Conservation (phyloP, 2,888 invertebrate genomes). For the Drosophila monieri region DNA sequence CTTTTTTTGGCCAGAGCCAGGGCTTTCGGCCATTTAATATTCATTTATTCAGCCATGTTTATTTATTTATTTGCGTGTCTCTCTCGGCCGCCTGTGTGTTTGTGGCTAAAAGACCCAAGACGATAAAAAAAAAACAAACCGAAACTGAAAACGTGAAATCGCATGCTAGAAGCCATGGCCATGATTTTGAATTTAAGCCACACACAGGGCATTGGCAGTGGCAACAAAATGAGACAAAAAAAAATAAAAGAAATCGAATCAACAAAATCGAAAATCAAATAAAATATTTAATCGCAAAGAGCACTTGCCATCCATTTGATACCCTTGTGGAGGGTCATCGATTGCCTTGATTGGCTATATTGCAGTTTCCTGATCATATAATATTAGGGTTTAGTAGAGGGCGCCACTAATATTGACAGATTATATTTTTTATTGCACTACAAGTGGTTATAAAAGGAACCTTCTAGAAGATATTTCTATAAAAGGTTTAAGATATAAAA, state of each 20-base stretch:
- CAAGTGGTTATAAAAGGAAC: too few relatives aligned
- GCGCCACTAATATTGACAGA: too few relatives aligned
- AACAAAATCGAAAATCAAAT: slow-evolving; percentile 23
- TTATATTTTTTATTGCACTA: too few relatives aligned
- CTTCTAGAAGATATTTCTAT: too few relatives aligned
- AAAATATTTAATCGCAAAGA: slow-evolving; percentile 34
- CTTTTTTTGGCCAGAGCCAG: slow-evolving; percentile 41
- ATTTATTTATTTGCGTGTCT: slow-evolving; percentile 59
- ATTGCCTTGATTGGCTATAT: slow-evolving; percentile 17
- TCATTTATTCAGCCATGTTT: slow-evolving; percentile 77
- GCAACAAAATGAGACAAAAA: slow-evolving; percentile 8
- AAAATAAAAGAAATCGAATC: neutral
- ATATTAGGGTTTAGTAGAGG: too few relatives aligned
- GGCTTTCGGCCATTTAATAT: slow-evolving; percentile 70
- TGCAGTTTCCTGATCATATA: slow-evolving; percentile 9
- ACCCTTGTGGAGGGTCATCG: slow-evolving; percentile 37
- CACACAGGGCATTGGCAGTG: slow-evolving; percentile 23
- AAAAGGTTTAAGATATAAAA: too few relatives aligned
- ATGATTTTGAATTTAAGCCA: slow-evolving; percentile 74
- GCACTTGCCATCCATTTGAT: slow-evolving; percentile 42
- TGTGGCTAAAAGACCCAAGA: slow-evolving; percentile 50
- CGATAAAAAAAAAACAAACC: slow-evolving; percentile 8
- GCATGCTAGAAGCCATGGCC: slow-evolving; percentile 74
- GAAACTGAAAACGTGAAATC: slow-evolving; percentile 65
- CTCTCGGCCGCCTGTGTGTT: slow-evolving; percentile 33